Base-by-base conservation (phyloP, 2,888 invertebrate species). In the Hyppa rectilinea region DNA sequence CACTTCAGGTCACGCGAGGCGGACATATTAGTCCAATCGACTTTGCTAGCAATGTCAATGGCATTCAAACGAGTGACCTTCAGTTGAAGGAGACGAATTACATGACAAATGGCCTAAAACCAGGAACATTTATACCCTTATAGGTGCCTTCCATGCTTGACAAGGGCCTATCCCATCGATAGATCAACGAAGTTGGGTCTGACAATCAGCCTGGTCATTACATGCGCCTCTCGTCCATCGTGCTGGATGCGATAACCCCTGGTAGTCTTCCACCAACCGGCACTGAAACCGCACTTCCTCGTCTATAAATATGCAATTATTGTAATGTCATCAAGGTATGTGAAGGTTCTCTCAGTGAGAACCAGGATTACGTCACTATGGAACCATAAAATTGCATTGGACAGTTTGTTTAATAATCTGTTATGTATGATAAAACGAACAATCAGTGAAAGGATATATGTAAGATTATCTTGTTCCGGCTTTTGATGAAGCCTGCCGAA, bases 11-110 rank as follows among this genome's bases (percentile, higher is more conserved):
- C 79, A 75, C 61, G 65, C 75, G 59, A 71, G 75, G 29, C 62
- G 62, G 63, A 71, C 52, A 45, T 68, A 82, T 68, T 76, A 58
- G 58, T 31, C 20, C 20, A 59, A 81, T 74, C 69, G 58, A 31
- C 67, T 58, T 55, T 34, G 66, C 43, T 36, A 53, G 26, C 64
- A 82, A 71, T 67, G 82, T 78, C 79, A 80, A 74, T 78, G 79
- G 67, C 79, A 63, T 59, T 36, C 40, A n/a, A 49, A 45, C 20
- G 38, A 31, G 12, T 64, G 63, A 75, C 62, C 59, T 66, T 73
- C 59, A 47, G 36, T 69, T 55, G 36, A 36, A 75, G 34, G 1
- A 64, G n/a, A 4, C 0, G 12, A 26, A 43, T 36, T 43, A 50
- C 34, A 36, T 36, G 14, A 72, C 9, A 26, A 20, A 49, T 20